Percentiles rank a stretch among this genome's conserved stretches.
phyloP scores from a whole-genome alignment of 2,888 invertebrate species.

The Drosophila birchii region DNA sequence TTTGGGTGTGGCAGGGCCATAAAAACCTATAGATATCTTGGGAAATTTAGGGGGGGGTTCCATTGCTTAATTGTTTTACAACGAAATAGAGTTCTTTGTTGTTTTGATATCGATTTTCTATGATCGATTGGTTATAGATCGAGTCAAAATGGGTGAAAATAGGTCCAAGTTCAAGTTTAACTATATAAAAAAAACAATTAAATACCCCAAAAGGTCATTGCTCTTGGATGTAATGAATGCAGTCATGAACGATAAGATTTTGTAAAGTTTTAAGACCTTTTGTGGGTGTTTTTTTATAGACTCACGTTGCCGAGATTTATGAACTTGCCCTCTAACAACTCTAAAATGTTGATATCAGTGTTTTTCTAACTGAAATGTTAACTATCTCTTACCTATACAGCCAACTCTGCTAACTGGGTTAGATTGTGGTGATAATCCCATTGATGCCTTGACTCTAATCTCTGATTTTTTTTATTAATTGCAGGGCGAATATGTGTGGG shows the following conservation, averaged over 20 bases:
- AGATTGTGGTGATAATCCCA: slow-evolving; percentile 20
- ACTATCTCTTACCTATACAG: background rate
- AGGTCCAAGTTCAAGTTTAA: slow-evolving; percentile 1
- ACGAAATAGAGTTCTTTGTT: slow-evolving; percentile 6
- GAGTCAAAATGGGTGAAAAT: background rate
- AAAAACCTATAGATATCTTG: slow-evolving; percentile 1
- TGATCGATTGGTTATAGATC: background rate
- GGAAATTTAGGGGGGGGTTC: slow-evolving; percentile 9
- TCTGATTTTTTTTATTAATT: slow-evolving; percentile 1
- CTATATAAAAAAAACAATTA: background rate
- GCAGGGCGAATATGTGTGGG: slow-evolving; percentile 96
- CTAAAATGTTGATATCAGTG: slow-evolving; percentile 4
- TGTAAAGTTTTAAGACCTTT: slow-evolving; percentile 8
- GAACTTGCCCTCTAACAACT: background rate
- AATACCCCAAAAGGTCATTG: background rate
- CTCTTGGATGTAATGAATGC: background rate
- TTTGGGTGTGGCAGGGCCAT: slow-evolving; percentile 33
- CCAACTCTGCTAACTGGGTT: slow-evolving; percentile 1
- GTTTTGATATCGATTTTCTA: slow-evolving; percentile 22
- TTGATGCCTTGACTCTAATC: slow-evolving; percentile 15
- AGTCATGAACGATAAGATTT: slow-evolving; percentile 1
- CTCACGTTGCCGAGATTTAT: slow-evolving; percentile 19
- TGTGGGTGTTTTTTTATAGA: slow-evolving; percentile 8
- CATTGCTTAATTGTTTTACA: slow-evolving; percentile 34
- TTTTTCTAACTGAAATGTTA: background rate